These are phyloP conservation scores for Palythoa grandis DNA, from an alignment of 92 coral and sea anemone genomes.

Conservation along the genomic window DNA sequence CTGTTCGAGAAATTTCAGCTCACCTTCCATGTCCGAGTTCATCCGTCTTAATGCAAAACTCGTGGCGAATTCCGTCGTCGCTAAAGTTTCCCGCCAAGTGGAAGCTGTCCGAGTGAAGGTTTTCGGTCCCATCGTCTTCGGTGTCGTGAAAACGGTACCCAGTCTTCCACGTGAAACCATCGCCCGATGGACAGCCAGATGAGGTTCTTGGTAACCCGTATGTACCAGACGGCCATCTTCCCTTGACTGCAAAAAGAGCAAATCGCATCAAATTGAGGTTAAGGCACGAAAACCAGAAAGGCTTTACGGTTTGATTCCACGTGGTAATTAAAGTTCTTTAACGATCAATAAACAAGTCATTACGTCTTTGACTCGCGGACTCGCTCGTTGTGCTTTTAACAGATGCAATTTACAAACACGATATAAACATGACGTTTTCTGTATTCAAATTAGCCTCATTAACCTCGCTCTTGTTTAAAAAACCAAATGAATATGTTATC, in stretches of 20 bases:
- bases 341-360: too few species aligned
- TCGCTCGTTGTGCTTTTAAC: too few species aligned
- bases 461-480: too few species aligned
- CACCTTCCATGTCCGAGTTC: constrained; percentile 86
- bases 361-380: too few species aligned
- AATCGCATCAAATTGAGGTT: neutral
- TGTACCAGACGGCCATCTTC: constrained; percentile 91
- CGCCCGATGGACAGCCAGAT: constrained; percentile 86
- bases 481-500: too few species aligned
- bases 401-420: too few species aligned
- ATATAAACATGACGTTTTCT: too few species aligned
- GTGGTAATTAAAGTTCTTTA: neutral
- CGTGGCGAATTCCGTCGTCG: constrained; percentile 93
- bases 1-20: neutral
- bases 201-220: constrained; percentile 90
- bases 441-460: too few species aligned
- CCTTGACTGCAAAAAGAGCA: constrained; percentile 2
- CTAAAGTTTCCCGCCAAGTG: constrained; percentile 97
- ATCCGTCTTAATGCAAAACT: constrained; percentile 88
- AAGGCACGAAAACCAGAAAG: neutral
- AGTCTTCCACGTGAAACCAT: constrained; percentile 88
- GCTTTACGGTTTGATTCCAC: neutral
- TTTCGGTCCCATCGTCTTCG: constrained; percentile 97
- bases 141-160: constrained; percentile 98
- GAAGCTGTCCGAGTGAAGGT: constrained; percentile 87